Evolutionary conservation across 2,113 vertebrate species (phyloP), one percentile per base, ranked within the genome.

Genomic region (Atrichornis clamosus): DNA sequence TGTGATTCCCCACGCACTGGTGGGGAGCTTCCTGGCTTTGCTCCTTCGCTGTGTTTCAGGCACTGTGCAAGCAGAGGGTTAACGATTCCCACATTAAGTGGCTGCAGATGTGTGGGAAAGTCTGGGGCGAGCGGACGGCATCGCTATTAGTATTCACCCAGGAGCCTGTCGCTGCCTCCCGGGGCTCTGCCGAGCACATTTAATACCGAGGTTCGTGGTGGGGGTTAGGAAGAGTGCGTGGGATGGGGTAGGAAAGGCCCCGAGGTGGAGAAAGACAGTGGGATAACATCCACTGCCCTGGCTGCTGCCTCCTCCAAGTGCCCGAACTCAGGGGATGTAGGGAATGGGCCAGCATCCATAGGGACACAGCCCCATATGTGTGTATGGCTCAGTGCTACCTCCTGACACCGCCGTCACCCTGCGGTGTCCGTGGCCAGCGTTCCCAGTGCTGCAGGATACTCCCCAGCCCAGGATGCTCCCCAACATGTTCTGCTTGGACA

Each of bases 41-140:
- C 37, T 82, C 68, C 52, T 14, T 22, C 1, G 1, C 68, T 1
- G 2, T 2, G 0, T 47, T 74, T 15, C 90, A 67, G 81, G 90
- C 56, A 0, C 65, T 15, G 70, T 3, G 74, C 33, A 50, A 82
- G 79, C 94, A 96, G 90, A 95, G 95, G 79, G 97, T 98, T 97
- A 97, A 97, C 10, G 5, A 84, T 90, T 94, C 95, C 94, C 91
- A 90, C 82, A 53, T 85, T 97, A 98, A 98, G 95, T 97, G 97
- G n/a, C 94, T 98, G 96, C 97, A 98, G 97, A 97, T 98, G 97
- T 98, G 97, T 96, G 95, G 95, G 94, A 96, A 97, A 96, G 93
- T 89, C 93, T 95, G 95, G 95, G 96, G 94, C 84, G 42, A 95
- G 74, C 70, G 85, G 97, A 79, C 91, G 87, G 89, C 93, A 77